Conservation (phyloP, 2,113 vertebrate species). For the Equus przewalskii region DNA sequence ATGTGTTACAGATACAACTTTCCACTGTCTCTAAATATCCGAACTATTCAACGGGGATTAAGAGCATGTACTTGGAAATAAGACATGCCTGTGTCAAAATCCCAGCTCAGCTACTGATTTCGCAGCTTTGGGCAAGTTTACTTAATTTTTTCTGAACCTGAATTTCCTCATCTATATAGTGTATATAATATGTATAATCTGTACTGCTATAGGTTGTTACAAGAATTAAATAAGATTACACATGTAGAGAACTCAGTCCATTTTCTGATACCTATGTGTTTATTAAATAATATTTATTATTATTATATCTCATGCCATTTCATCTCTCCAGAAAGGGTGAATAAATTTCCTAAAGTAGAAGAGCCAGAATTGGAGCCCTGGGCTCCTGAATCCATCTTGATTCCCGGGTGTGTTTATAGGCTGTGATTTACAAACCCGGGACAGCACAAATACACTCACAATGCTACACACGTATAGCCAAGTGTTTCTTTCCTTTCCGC, state of each 20-base stretch:
- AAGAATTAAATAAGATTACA: too few species aligned
- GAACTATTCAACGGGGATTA: neutral
- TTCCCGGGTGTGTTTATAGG: neutral
- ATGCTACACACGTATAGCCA: neutral
- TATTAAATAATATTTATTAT: neutral
- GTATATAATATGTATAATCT: too few species aligned
- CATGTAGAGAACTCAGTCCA: too few species aligned
- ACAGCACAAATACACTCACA: neutral
- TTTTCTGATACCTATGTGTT: too few species aligned
- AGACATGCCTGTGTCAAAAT: neutral
- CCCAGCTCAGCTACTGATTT: neutral
- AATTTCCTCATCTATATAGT: neutral
- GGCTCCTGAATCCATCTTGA: neutral
- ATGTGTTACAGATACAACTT: too few species aligned
- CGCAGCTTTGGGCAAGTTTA: neutral
- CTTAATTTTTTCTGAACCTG: neutral
- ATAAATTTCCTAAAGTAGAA: neutral
- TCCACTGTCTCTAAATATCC: too few species aligned
- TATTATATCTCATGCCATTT: neutral
- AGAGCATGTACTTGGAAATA: neutral
- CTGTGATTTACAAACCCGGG: neutral
- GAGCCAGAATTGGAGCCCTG: neutral
- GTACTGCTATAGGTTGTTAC: too few species aligned
- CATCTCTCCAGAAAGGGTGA: neutral
- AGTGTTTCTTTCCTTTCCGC: neutral